Percentiles rank a stretch among this genome's conserved stretches.
phyloP scores from a whole-genome alignment of 2,888 invertebrate genomes.

The Geotrupes spiniger region DNA sequence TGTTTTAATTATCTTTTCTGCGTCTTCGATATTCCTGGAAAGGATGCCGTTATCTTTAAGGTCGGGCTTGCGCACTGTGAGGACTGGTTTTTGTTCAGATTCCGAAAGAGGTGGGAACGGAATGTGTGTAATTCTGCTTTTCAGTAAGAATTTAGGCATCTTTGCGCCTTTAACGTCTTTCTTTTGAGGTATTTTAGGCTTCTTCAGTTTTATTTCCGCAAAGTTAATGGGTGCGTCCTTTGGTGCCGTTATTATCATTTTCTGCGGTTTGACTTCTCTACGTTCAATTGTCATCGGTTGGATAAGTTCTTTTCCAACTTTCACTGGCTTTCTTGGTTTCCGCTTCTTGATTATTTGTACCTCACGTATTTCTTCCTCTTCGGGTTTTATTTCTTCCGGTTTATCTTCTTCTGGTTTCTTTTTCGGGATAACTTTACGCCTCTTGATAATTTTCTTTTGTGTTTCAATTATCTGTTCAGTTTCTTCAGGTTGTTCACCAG shows the following conservation, averaged over 20 bases:
- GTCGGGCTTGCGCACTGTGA: conserved; percentile 44
- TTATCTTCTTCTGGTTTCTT: conserved; percentile 33
- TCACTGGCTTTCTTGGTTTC: conserved; percentile 14
- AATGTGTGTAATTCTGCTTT: conserved; percentile 64
- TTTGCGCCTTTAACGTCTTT: conserved; percentile 37
- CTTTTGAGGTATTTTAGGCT: conserved; percentile 39
- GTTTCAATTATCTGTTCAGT: conserved; percentile 10
- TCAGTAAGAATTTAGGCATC: conserved; percentile 66
- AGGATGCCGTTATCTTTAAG: conserved; percentile 48
- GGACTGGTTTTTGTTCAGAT: conserved; percentile 40
- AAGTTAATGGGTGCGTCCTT: conserved; percentile 52
- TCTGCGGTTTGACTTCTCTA: conserved; percentile 58
- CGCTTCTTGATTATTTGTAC: conserved; percentile 28
- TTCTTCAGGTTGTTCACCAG: conserved; percentile 17
- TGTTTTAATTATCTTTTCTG: conserved; percentile 42
- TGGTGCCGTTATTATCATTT: conserved; percentile 60
- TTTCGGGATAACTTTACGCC: conserved; percentile 24
- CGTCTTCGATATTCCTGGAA: conserved; percentile 53
- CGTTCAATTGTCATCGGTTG: conserved; percentile 60
- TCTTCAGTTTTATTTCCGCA: conserved; percentile 64
- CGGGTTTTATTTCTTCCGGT: conserved; percentile 20
- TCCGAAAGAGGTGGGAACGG: conserved; percentile 48
- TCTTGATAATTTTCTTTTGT: conserved; percentile 12
- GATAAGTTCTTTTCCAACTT: conserved; percentile 14
- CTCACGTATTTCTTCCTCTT: conserved; percentile 24